Conservation (phyloP, 2,113 vertebrate genomes). For the Nannospalax galili region DNA sequence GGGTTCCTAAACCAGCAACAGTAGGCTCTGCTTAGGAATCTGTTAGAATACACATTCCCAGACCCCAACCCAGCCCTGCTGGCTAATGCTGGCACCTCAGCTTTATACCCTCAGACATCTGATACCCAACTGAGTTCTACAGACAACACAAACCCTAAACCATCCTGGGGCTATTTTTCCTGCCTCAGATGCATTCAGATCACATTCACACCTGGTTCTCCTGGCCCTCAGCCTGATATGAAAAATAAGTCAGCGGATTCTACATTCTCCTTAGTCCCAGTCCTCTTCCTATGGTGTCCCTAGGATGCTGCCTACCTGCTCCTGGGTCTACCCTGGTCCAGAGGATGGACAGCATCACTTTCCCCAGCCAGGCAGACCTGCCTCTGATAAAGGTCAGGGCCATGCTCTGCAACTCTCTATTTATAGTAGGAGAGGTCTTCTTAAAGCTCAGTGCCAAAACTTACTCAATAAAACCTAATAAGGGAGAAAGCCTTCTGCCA, state of each 20-base stretch:
- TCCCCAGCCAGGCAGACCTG: neutral
- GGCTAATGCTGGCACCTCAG: too few species aligned
- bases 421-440: neutral
- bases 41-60: neutral
- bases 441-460: neutral
- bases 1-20: neutral
- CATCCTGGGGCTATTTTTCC: neutral
- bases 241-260: neutral
- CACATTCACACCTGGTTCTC: neutral
- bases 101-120: neutral
- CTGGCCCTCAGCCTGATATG: neutral
- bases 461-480: neutral
- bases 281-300: too few species aligned
- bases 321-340: neutral
- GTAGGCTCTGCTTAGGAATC: neutral
- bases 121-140: neutral
- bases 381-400: neutral
- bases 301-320: neutral
- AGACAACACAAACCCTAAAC: neutral
- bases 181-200: neutral
- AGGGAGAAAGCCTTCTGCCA: neutral
- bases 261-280: neutral
- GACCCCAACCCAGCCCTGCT: neutral
- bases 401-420: neutral
- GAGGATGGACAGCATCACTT: too few species aligned